These are phyloP conservation scores for Grammomys dolichurus DNA, from an alignment of 2,113 vertebrate species.

Conservation along the genomic window DNA sequence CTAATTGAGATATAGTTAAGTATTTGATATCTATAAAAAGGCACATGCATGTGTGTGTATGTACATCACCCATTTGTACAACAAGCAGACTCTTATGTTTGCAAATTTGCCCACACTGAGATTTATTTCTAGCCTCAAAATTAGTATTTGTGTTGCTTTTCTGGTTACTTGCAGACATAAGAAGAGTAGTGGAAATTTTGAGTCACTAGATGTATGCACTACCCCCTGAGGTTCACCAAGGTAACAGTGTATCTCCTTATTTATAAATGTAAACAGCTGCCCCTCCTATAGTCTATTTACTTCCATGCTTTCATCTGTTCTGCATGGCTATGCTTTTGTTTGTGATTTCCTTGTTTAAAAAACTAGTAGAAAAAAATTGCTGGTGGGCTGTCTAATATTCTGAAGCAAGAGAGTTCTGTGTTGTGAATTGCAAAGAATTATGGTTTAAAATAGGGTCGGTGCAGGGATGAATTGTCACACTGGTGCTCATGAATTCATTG, in stretches of 20 bases:
- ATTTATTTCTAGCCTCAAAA: background rate
- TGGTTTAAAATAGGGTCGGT: background rate
- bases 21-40: background rate
- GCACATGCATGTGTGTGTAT: too few relatives aligned
- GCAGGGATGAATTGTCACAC: background rate
- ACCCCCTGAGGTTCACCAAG: background rate
- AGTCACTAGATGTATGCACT: background rate
- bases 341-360: constrained; percentile 9
- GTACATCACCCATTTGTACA: background rate
- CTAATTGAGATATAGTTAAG: constrained; percentile 7
- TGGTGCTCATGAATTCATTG: background rate
- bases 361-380: background rate
- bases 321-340: background rate
- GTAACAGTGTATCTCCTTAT: background rate
- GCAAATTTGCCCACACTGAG: background rate
- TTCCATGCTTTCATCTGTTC: background rate
- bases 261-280: background rate
- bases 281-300: background rate
- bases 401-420: background rate
- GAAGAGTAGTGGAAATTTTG: background rate
- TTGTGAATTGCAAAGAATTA: background rate
- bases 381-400: background rate
- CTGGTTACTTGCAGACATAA: background rate
- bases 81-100: background rate
- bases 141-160: background rate